These are phyloP conservation scores for Bovichtus variegatus DNA, from an alignment of 2,797 vertebrate species.

Conservation along the genomic window DNA sequence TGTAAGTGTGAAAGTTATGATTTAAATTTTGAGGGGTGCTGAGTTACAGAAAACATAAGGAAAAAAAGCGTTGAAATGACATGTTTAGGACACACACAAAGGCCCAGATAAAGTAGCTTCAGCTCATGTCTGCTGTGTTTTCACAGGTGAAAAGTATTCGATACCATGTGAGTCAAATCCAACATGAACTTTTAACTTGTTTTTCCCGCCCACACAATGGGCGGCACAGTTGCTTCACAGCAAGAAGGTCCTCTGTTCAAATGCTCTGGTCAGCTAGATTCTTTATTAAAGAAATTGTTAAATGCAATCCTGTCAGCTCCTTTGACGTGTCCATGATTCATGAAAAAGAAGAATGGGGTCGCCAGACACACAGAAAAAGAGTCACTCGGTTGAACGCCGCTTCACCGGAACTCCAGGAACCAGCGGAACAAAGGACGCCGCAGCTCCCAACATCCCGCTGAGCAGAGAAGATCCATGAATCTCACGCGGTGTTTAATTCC, in stretches of 20 bases:
- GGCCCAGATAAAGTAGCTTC: not conserved
- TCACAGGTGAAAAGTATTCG: slow-evolving; percentile 11
- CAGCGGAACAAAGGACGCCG: too few relatives aligned
- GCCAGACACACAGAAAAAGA: too few relatives aligned
- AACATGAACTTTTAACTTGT: not conserved
- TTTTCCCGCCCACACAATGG: not conserved
- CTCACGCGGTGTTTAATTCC: too few relatives aligned
- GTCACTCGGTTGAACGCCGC: too few relatives aligned
- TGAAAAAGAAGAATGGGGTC: too few relatives aligned
- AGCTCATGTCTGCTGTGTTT: slow-evolving; percentile 34
- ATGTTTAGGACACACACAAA: not conserved
- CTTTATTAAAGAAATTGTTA: too few relatives aligned
- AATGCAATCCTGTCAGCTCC: too few relatives aligned
- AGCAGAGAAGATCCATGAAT: too few relatives aligned
- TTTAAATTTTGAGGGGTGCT: not conserved
- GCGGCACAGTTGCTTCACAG: not conserved
- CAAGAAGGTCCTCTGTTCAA: not conserved
- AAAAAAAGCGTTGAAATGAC: not conserved
- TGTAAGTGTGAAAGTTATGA: not conserved
- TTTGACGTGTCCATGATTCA: too few relatives aligned
- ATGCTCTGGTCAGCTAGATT: not conserved
- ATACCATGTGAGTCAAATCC: slow-evolving; percentile 24
- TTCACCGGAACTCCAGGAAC: too few relatives aligned
- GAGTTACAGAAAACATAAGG: not conserved
- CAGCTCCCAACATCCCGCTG: too few relatives aligned